Percentiles rank a stretch among this genome's conserved stretches.
These are phyloP conservation scores for Nysson spinosus DNA, from an alignment of 2,888 invertebrate species.

Conservation along the genomic window DNA sequence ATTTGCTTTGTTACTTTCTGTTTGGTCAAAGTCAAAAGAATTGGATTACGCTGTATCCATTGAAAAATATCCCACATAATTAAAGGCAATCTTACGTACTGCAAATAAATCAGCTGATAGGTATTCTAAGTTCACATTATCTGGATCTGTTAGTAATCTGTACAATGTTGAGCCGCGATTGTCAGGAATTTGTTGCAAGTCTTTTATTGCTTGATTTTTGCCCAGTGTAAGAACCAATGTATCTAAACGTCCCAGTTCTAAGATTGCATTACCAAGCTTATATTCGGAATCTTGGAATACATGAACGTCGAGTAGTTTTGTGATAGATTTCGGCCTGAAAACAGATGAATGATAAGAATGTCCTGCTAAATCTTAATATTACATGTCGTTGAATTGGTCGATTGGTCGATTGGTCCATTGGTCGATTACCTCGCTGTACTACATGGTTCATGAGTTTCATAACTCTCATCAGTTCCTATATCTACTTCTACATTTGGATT, in stretches of 20 bases:
- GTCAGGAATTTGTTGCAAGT: conserved; percentile 79
- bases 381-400: not conserved
- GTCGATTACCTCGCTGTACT: conserved; percentile 60
- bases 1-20: conserved; percentile 80
- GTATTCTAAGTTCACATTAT: conserved; percentile 80
- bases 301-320: conserved; percentile 79
- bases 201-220: conserved; percentile 77
- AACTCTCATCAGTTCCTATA: conserved; percentile 66
- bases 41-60: too few relatives aligned
- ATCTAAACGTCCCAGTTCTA: conserved; percentile 80
- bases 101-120: conserved; percentile 80
- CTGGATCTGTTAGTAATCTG: conserved; percentile 81
- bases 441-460: conserved; percentile 64
- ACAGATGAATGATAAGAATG: not conserved
- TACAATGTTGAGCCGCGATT: conserved; percentile 80
- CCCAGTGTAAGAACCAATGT: conserved; percentile 79
- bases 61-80: too few relatives aligned
- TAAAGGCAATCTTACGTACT: too few relatives aligned
- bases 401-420: too few relatives aligned
- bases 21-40: too few relatives aligned
- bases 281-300: conserved; percentile 78
- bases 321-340: conserved; percentile 75
- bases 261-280: conserved; percentile 78
- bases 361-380: not conserved
- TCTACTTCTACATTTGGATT: conserved; percentile 78